Evolutionary conservation across 1,140 invertebrate genomes (phyloP).

Genomic region (Macrobrachium nipponense): DNA sequence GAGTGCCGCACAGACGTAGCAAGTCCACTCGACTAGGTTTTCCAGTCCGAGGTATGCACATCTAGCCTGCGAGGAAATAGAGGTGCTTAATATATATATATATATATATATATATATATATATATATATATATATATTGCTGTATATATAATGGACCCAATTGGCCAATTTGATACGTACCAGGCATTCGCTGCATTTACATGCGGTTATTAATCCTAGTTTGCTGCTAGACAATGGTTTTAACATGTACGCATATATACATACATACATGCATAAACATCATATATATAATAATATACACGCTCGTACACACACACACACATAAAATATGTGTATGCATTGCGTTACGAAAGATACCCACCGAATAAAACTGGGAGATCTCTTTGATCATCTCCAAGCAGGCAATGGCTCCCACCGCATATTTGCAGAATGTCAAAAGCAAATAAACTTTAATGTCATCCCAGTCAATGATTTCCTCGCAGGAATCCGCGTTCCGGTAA

Average conservation of each 20-base stretch:
- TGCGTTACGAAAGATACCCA: neutral
- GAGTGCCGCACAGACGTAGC: slow-evolving; percentile 69
- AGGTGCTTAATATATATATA: neutral
- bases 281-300: neutral
- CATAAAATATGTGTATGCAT: neutral
- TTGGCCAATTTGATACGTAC: neutral
- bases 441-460: neutral
- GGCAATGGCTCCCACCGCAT: neutral
- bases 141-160: neutral
- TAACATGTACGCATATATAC: neutral
- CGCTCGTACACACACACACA: neutral
- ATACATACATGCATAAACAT: neutral
- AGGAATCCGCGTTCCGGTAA: neutral
- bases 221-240: no score
- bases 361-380: slow-evolving; percentile 21
- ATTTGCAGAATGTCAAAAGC: neutral
- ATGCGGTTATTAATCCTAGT: no score
- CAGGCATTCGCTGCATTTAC: no score
- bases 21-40: slow-evolving; percentile 71
- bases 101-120: neutral
- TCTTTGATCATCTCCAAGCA: slow-evolving; percentile 20
- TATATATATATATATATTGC: neutral
- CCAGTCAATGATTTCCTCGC: slow-evolving; percentile 5
- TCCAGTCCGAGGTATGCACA: slow-evolving; percentile 70
- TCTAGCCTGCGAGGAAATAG: slow-evolving; percentile 63